Base-by-base conservation (phyloP, 2,888 invertebrate genomes). In the Drosophila neoperkinsi region DNA sequence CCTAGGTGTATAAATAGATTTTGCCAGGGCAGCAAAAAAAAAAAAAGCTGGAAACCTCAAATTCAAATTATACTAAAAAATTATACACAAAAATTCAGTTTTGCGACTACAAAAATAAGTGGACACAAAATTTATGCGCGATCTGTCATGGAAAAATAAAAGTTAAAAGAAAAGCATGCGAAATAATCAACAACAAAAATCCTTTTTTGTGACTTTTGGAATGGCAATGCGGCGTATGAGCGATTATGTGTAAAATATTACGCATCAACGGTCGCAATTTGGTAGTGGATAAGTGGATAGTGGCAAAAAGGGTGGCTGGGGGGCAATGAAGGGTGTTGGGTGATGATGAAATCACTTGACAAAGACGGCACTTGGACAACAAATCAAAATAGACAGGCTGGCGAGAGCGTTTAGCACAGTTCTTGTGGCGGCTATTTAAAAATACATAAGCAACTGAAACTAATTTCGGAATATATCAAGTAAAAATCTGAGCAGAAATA, bases 341-440 rank as follows among this genome's bases (percentile, higher is more conserved):
- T 65, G 68, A 75, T 77, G 81, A 81, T 81, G 81, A 81, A 79
- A 81, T 81, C 77, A 77, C 81, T 79, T 76, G 76, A 81, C 79
- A 74, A 68, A 79, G 81, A 81, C 79, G 71, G 84, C 88, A 88
- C 84, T 87, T 87, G 87, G 87, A 87, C 87, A 87, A 87, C 86
- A 87, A 87, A 87, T 87, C 87, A 87, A 87, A 87, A 87, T 87
- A 87, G 86, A 87, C 86, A 86, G 84, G 79, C 79, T 84, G 88
- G 84, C 74, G 79, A 88, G 84, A 86, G 86, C 81, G 84, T 84
- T 86, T 87, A 87, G 86, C 88, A 87, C 88, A 87, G 81, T 87
- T 87, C 88, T 84, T 81, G 81, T 79, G 79, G 81, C 79, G 84
- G 85, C 86, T 86, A 85, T 85, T 87, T 84, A 86, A 87, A 87